These are phyloP conservation scores for Cepaea hortensis DNA, from an alignment of 2,888 invertebrate genomes.

Conservation along the genomic window DNA sequence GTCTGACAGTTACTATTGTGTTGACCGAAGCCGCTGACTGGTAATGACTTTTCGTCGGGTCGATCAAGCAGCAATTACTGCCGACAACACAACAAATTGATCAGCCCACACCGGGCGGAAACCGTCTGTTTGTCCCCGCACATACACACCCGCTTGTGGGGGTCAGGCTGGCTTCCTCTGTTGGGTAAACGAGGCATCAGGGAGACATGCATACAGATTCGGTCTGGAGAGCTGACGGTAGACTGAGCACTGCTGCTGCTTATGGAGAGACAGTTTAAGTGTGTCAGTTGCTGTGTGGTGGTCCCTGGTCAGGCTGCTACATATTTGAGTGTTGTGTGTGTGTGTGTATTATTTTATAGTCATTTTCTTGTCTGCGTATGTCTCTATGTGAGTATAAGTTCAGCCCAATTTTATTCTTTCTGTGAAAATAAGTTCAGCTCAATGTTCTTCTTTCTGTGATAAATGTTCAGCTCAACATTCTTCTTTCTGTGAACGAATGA, in stretches of 20 bases:
- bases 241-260: background rate
- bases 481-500: no score
- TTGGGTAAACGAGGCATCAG: background rate
- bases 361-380: no score
- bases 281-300: background rate
- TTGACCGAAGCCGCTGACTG: constrained; percentile 21
- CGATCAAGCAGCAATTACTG: constrained; percentile 29
- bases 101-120: background rate
- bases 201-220: background rate
- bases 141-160: background rate
- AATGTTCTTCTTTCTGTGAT: no score
- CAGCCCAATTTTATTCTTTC: no score
- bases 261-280: background rate
- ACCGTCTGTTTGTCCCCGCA: background rate
- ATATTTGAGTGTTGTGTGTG: no score
- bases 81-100: constrained; percentile 25
- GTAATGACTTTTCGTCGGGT: constrained; percentile 30
- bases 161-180: background rate
- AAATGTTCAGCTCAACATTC: no score
- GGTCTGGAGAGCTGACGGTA: background rate
- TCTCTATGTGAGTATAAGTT: no score
- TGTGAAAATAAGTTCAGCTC: no score
- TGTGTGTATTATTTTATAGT: no score
- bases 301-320: no score
- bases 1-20: background rate